Percentiles rank a stretch among this genome's conserved stretches.
These are phyloP conservation scores for Diaphora mendica DNA, from an alignment of 2,888 invertebrate genomes.

Conservation along the genomic window DNA sequence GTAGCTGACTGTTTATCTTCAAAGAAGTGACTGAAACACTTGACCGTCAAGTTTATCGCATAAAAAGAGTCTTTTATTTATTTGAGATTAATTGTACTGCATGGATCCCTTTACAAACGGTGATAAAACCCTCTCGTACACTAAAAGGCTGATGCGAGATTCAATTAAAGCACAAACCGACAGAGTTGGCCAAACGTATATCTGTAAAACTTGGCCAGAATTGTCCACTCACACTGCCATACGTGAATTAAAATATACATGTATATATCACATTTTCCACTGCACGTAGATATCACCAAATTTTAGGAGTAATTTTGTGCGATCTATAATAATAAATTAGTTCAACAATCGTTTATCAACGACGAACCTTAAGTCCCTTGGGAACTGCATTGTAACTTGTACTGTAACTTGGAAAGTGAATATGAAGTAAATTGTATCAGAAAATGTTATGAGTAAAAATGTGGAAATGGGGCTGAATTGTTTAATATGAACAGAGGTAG, in stretches of 20 bases:
- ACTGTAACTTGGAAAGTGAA: background rate
- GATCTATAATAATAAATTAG: background rate
- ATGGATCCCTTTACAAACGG: slow-evolving; percentile 64
- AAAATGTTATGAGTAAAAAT: background rate
- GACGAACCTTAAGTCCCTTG: too few relatives aligned
- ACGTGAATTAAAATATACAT: background rate
- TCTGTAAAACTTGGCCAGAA: slow-evolving; percentile 31
- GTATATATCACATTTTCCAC: too few relatives aligned
- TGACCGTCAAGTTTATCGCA: slow-evolving; percentile 69
- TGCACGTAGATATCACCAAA: too few relatives aligned
- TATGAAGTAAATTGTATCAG: background rate
- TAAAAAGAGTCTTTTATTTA: slow-evolving; percentile 74
- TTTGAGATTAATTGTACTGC: slow-evolving; percentile 74
- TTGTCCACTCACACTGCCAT: background rate
- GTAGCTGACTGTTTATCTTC: slow-evolving; percentile 69
- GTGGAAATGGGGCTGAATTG: background rate
- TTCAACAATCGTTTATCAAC: background rate
- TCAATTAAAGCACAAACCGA: slow-evolving; percentile 78
- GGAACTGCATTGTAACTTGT: too few relatives aligned
- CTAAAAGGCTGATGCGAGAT: slow-evolving; percentile 73
- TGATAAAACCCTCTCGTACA: slow-evolving; percentile 67
- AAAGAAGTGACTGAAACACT: slow-evolving; percentile 59
- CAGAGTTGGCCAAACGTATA: slow-evolving; percentile 55
- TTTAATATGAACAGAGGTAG: background rate
- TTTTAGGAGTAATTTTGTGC: background rate